Evolutionary conservation across 2,888 invertebrate species (phyloP), one percentile per base, ranked within the genome.

Genomic region (Parthenolecanium corni): DNA sequence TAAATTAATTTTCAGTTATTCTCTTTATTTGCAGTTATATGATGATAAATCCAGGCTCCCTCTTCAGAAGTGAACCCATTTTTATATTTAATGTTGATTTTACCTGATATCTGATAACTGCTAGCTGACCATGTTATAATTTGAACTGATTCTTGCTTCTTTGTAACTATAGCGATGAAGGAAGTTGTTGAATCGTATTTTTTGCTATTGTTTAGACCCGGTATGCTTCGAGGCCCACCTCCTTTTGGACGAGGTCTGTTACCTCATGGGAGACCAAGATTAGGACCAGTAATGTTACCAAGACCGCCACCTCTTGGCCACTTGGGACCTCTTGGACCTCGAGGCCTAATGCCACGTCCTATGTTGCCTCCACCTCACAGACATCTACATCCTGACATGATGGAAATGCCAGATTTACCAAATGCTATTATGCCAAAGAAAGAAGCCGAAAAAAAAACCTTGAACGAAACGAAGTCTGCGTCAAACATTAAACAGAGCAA

Each of bases 271-370:
- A 54, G 54, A 54, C 40, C 31, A 9, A 4, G 40, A 23, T 23
- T 42, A 23, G 53, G 40, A 2, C 53, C 53, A 18, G 42, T 21
- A n/a, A 54, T 54, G 54, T 42, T 54, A 42, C 54, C 54, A 21
- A 38, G n/a, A 21, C n/a, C 42, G 21, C 54, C 38, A 23, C 54
- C 54, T 2, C 42, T 24, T n/a, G 54, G 42, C 38, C 21, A 38
- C 3, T 40, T 54, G 42, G 54, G 42, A 14, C 42, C 38, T 3
- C 21, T 54, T 6, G 54, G 54, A 3, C 54, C 42, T 9, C 18
- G 54, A 54, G 54, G 54, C 9, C 38, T 54, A 40, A 40, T 54
- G 40, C 54, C 54, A 2, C 38, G 54, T 40, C 14, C 54, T 14
- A 42, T 42, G 42, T n/a, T 54, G 12, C 54, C 38, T 3, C 54